These are phyloP conservation scores for Tychaedon coryphoeus DNA, from an alignment of 2,113 vertebrate species.

Conservation along the genomic window DNA sequence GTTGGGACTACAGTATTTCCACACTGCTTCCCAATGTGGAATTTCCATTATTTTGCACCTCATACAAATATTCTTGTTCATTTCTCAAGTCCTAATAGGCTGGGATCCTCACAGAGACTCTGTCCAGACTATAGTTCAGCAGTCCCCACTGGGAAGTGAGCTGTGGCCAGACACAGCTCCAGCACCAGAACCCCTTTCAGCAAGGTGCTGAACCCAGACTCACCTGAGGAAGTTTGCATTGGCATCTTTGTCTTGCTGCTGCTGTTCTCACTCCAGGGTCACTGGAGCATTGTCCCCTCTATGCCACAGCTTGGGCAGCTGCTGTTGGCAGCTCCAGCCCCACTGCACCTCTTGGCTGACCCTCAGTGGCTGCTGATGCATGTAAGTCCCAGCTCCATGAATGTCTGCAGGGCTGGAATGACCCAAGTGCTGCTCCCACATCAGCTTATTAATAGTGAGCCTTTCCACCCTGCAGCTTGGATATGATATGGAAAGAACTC, in stretches of 20 bases:
- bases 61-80: not conserved
- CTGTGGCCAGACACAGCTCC: not conserved
- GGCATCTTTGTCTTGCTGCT: not conserved
- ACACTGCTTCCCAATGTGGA: not conserved
- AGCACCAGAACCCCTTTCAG: not conserved
- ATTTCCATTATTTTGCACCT: not conserved
- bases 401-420: not conserved
- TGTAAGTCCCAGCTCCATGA: fast-evolving
- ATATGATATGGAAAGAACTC: fast-evolving
- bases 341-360: not conserved
- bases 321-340: not conserved
- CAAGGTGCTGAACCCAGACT: not conserved
- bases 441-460: not conserved
- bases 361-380: not conserved
- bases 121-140: not conserved
- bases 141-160: not conserved
- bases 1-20: not conserved
- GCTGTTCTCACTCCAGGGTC: not conserved
- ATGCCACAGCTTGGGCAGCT: not conserved
- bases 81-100: not conserved
- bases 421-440: not conserved
- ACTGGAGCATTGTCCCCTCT: not conserved
- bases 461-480: not conserved
- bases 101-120: not conserved
- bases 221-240: not conserved